Conservation (phyloP, 1,140 invertebrate genomes). For the Globodera ellingtonae region DNA sequence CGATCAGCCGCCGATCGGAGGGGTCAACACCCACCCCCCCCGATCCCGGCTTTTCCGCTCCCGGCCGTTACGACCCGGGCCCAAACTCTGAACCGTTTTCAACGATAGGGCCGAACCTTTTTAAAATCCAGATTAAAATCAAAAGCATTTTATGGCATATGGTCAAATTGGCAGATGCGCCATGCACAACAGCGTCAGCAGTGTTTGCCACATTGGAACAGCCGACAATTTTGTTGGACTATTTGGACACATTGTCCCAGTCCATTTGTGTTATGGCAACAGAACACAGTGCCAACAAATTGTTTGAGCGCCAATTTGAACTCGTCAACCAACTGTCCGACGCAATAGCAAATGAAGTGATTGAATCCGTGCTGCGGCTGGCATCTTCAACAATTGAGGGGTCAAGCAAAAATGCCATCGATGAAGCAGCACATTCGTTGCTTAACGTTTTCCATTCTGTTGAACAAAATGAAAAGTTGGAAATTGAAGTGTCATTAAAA, state of each 20-base stretch:
- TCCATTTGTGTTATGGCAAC: conserved; percentile 31
- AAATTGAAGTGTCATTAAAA: background rate
- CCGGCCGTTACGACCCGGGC: too few species aligned
- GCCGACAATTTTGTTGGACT: conserved; percentile 1
- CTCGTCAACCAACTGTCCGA: background rate
- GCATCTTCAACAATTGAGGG: background rate
- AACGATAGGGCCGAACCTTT: too few species aligned
- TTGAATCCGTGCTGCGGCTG: background rate
- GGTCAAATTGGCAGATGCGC: background rate
- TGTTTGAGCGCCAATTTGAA: background rate
- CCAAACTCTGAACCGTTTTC: too few species aligned
- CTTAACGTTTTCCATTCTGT: conserved; percentile 9
- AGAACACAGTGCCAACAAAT: conserved; percentile 15
- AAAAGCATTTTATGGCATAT: conserved; percentile 10
- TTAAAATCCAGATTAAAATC: background rate
- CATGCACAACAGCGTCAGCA: background rate
- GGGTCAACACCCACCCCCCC: too few species aligned
- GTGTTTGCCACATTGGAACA: background rate
- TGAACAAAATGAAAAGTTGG: background rate
- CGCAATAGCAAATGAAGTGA: background rate
- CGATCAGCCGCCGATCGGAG: too few species aligned
- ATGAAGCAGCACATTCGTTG: background rate
- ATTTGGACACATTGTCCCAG: conserved; percentile 20
- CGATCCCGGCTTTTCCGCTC: too few species aligned
- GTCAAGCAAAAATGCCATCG: background rate